Conservation (phyloP, 2,113 vertebrate species). For the Gadus chalcogrammus region DNA sequence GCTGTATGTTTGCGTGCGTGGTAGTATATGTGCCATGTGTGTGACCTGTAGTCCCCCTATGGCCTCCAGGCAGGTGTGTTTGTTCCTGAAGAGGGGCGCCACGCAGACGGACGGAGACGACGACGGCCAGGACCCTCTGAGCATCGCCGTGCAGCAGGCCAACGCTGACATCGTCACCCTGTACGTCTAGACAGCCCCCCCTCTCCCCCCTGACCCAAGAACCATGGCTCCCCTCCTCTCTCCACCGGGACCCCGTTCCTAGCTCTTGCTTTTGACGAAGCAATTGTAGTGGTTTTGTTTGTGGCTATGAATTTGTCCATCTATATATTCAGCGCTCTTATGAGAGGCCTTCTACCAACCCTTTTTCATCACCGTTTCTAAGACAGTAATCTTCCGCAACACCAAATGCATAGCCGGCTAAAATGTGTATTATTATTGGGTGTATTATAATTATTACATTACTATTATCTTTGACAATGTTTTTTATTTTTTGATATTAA, state of each 20-base stretch:
- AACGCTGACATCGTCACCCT: constrained; percentile 97
- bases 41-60: constrained; percentile 5
- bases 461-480: no score
- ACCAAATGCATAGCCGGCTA: no score
- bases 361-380: no score
- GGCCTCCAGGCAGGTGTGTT: constrained; percentile 87
- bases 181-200: constrained; percentile 64
- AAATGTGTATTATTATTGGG: no score
- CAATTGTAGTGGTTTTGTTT: no score
- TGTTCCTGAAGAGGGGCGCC: constrained; percentile 93
- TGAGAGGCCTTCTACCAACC: neutral
- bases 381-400: no score
- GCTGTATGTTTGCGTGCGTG: neutral
- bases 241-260: no score
- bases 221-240: no score
- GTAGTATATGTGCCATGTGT: neutral
- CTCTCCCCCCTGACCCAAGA: no score
- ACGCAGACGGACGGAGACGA: constrained; percentile 85
- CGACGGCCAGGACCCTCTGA: constrained; percentile 89
- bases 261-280: neutral
- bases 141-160: constrained; percentile 90
- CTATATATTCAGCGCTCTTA: neutral
- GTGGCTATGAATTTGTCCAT: no score
- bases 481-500: neutral
- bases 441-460: no score